These are phyloP conservation scores for Clinocottus analis DNA, from an alignment of 2,113 vertebrate species.

Conservation along the genomic window DNA sequence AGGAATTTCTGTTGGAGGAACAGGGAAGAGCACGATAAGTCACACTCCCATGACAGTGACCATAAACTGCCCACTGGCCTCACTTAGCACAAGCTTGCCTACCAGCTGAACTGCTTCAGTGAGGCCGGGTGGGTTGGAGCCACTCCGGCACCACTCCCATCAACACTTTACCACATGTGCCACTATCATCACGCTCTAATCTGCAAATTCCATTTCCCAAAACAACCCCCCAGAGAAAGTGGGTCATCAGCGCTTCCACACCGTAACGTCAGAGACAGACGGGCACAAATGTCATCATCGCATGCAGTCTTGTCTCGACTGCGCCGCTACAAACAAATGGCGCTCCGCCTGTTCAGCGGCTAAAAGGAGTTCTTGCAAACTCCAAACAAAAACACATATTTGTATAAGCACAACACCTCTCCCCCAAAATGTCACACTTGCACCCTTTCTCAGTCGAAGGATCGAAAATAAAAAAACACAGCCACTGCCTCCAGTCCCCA, in stretches of 20 bases:
- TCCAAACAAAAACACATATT: not conserved
- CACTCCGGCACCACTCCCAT: constrained; percentile 44
- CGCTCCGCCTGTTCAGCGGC: constrained; percentile 57
- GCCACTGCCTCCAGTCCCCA: not conserved
- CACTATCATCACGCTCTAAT: constrained; percentile 71
- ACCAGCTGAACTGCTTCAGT: constrained; percentile 37
- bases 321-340: constrained; percentile 50
- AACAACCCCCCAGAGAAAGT: constrained; percentile 67
- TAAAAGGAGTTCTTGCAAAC: not conserved
- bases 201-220: constrained; percentile 78
- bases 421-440: constrained; percentile 2
- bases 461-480: constrained; percentile 36
- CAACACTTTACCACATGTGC: constrained; percentile 65
- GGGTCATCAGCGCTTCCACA: constrained; percentile 71
- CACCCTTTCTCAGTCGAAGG: not conserved
- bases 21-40: constrained; percentile 39
- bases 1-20: constrained; percentile 39
- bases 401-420: not conserved
- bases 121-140: constrained; percentile 39
- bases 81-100: constrained; percentile 43
- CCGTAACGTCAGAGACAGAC: constrained; percentile 65
- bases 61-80: constrained; percentile 54
- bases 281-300: constrained; percentile 66
- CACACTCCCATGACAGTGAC: constrained; percentile 59
- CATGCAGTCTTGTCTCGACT: constrained; percentile 51